Evolutionary conservation across 2,113 vertebrate species (phyloP).

Genomic region (Physeter macrocephalus): DNA sequence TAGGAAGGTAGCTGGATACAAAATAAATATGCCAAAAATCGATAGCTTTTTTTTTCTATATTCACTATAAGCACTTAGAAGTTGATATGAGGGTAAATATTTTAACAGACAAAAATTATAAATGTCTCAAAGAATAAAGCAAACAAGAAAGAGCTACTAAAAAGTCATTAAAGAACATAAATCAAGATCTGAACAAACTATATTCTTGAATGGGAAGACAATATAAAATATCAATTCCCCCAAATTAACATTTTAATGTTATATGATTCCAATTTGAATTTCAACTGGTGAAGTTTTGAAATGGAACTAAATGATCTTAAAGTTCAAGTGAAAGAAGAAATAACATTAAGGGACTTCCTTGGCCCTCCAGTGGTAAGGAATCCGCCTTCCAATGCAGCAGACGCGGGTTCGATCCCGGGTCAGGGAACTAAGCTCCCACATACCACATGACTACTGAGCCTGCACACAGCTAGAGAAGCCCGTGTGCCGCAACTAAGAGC

Average conservation of each 20-base stretch:
- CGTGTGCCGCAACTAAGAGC: too few species aligned
- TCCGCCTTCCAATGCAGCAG: too few species aligned
- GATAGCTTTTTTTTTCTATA: neutral
- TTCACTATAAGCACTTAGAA: neutral
- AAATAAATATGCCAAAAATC: neutral
- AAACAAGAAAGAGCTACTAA: neutral
- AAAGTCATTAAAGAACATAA: neutral
- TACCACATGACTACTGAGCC: too few species aligned
- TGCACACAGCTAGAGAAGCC: too few species aligned
- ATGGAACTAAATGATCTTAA: neutral
- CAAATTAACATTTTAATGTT: neutral
- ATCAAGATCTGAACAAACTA: neutral
- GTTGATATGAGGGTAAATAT: neutral
- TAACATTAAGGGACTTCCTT: too few species aligned
- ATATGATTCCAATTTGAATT: neutral
- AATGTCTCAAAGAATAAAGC: neutral
- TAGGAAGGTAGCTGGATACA: neutral
- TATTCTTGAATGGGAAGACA: neutral
- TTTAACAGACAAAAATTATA: neutral
- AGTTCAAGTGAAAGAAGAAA: slow-evolving; percentile 5
- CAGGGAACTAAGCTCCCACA: too few species aligned
- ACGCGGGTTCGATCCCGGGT: too few species aligned
- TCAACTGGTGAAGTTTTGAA: neutral
- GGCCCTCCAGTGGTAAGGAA: too few species aligned
- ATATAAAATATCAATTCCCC: neutral